Conservation (phyloP, 2,888 invertebrate genomes). For the Syritta pipiens region DNA sequence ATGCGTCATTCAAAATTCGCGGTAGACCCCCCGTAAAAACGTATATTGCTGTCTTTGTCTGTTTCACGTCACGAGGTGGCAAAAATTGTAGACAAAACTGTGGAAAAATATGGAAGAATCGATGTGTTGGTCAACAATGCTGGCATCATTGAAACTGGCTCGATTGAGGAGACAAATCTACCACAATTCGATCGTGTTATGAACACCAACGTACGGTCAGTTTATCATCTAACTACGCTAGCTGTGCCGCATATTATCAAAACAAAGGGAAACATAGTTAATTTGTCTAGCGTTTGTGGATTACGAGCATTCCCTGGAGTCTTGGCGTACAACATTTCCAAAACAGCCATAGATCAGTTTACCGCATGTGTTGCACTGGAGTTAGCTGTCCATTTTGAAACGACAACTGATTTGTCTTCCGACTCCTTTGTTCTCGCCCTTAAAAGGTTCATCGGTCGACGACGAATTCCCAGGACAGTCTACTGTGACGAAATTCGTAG, state of each 20-base stretch:
- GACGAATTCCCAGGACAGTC: no score
- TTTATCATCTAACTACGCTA: slow-evolving; percentile 89
- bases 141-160: slow-evolving; percentile 89
- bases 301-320: slow-evolving; percentile 92
- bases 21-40: no score
- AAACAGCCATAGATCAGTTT: slow-evolving; percentile 95
- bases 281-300: slow-evolving; percentile 96
- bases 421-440: no score
- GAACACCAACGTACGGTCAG: slow-evolving; percentile 90
- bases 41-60: no score
- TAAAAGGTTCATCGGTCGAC: no score
- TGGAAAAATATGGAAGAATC: slow-evolving; percentile 84
- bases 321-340: slow-evolving; percentile 95
- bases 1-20: no score
- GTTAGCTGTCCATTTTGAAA: no score
- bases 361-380: slow-evolving; percentile 94
- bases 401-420: no score
- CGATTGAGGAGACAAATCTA: slow-evolving; percentile 89
- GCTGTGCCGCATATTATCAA: slow-evolving; percentile 90
- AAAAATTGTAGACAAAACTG: slow-evolving; percentile 84
- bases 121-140: slow-evolving; percentile 93
- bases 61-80: no score
- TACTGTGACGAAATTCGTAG: no score
- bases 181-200: slow-evolving; percentile 93
- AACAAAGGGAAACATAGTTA: slow-evolving; percentile 92